Conservation (phyloP, 2,888 invertebrate genomes). For the Dasysyrphus albostriatus region DNA sequence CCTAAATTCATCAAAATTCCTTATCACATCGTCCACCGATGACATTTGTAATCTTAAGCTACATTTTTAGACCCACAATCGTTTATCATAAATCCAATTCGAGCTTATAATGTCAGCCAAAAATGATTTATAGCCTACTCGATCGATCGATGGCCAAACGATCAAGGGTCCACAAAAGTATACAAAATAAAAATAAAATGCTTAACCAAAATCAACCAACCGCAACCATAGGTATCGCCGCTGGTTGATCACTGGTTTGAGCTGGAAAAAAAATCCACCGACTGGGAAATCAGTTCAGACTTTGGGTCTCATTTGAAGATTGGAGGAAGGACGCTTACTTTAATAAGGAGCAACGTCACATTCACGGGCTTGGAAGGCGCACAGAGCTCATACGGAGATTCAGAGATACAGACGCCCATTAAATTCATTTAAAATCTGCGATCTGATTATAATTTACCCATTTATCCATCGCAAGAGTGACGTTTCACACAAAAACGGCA, state of each 20-base stretch:
- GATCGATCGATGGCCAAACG: conserved; percentile 23
- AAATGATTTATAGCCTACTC: conserved; percentile 5
- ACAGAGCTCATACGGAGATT: neutral
- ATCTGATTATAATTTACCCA: conserved; percentile 36
- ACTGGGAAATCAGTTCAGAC: conserved; percentile 15
- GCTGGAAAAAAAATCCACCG: neutral
- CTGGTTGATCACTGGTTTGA: neutral
- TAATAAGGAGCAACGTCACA: conserved; percentile 20
- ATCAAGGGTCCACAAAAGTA: conserved; percentile 11
- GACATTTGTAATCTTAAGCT: conserved; percentile 17
- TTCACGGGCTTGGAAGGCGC: conserved; percentile 2
- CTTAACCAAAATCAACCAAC: neutral
- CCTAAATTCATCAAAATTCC: conserved; percentile 29
- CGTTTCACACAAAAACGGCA: conserved; percentile 32
- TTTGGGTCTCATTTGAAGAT: conserved; percentile 21
- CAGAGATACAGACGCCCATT: conserved; percentile 28
- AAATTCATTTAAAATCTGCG: conserved; percentile 36
- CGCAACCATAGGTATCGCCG: conserved; percentile 4
- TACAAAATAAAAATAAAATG: neutral
- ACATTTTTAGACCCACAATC: conserved; percentile 17
- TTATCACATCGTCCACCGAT: conserved; percentile 26
- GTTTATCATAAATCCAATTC: conserved; percentile 38
- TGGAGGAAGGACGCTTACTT: conserved; percentile 11
- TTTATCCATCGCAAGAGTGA: conserved; percentile 32
- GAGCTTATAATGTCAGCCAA: conserved; percentile 29